Percentiles rank a stretch among this genome's conserved stretches.
These are phyloP conservation scores for Saturnia pavonia DNA, from an alignment of 2,888 invertebrate species.

Conservation along the genomic window DNA sequence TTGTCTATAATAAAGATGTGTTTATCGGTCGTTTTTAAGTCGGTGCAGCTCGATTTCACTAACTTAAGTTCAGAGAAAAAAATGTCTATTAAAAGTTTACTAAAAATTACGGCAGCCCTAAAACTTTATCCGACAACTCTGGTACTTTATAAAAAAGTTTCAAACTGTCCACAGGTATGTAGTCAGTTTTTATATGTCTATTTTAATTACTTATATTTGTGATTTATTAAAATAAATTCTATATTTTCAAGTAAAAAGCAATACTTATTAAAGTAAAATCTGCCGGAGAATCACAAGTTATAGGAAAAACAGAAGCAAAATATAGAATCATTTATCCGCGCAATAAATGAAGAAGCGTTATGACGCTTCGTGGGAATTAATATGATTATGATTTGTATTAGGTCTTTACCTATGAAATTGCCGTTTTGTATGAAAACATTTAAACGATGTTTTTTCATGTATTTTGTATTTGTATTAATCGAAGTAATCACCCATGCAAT, in stretches of 20 bases:
- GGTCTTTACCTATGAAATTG: too few species aligned
- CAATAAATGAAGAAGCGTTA: not conserved
- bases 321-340: not conserved
- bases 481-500: too few species aligned
- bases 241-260: too few species aligned
- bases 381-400: not conserved
- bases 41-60: not conserved
- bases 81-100: constrained; percentile 12
- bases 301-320: not conserved
- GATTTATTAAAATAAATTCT: too few species aligned
- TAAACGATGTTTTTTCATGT: too few species aligned
- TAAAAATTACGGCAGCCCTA: constrained; percentile 16
- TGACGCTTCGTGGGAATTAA: not conserved
- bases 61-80: constrained; percentile 10
- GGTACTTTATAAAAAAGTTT: constrained; percentile 28
- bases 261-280: too few species aligned
- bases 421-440: too few species aligned
- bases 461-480: too few species aligned
- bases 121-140: constrained; percentile 20
- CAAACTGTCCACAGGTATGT: constrained; percentile 15
- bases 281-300: not conserved
- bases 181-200: not conserved
- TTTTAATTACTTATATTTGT: too few species aligned
- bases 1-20: too few species aligned
- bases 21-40: too few species aligned